These are phyloP conservation scores for Pangasius djambal DNA, from an alignment of 2,797 vertebrate genomes.

Conservation along the genomic window DNA sequence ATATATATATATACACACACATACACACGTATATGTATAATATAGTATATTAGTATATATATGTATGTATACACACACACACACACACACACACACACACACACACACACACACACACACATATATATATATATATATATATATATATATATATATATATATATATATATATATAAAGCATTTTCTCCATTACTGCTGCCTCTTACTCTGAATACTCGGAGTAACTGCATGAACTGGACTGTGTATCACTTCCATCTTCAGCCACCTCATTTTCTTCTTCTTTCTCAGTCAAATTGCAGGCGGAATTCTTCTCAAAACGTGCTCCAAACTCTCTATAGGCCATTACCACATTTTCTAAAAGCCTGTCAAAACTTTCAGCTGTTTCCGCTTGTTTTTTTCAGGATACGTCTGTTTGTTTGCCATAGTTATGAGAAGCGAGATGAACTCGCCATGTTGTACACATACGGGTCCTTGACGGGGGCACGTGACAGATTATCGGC, in stretches of 20 bases:
- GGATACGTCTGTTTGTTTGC: background rate
- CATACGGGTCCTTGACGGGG: conserved; percentile 9
- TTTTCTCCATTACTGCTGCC: too few relatives aligned
- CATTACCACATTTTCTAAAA: conserved; percentile 54
- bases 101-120: background rate
- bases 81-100: background rate
- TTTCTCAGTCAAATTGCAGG: conserved; percentile 4
- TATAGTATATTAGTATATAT: too few relatives aligned
- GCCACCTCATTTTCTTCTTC: conserved; percentile 14
- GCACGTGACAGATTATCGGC: conserved; percentile 62
- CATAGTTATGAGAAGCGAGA: background rate
- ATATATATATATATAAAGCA: too few relatives aligned
- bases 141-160: too few relatives aligned
- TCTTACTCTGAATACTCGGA: conserved; percentile 76
- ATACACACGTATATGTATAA: too few relatives aligned
- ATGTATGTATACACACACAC: too few relatives aligned
- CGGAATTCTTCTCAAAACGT: background rate
- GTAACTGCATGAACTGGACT: conserved; percentile 64
- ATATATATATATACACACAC: too few relatives aligned
- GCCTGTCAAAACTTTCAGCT: background rate
- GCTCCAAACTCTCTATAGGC: conserved; percentile 13
- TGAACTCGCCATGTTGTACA: conserved; percentile 67
- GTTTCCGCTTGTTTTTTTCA: background rate
- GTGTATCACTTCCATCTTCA: conserved; percentile 52
- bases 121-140: too few relatives aligned